A percentile compares a stretch with the other conserved stretches of the same genome.
These are phyloP conservation scores for Thymelicus acteon DNA, from an alignment of 2,888 invertebrate species.

Conservation along the genomic window DNA sequence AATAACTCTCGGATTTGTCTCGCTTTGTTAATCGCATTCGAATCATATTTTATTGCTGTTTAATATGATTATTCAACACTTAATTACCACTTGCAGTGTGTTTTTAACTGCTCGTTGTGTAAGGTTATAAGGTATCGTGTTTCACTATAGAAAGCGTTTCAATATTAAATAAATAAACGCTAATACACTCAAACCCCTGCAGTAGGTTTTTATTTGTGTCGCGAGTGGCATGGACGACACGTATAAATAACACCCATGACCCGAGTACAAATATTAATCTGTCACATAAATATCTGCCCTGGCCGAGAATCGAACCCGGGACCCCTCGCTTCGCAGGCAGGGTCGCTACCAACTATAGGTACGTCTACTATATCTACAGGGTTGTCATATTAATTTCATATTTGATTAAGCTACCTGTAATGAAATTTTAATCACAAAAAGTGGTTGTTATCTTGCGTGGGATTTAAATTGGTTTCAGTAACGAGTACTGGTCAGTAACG, in stretches of 20 bases:
- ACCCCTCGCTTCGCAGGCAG: too few species aligned
- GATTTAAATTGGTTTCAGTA: slow-evolving; percentile 62
- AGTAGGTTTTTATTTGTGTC: too few species aligned
- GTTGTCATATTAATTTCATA: neutral
- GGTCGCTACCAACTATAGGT: too few species aligned
- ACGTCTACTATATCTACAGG: too few species aligned
- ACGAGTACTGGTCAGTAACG: slow-evolving; percentile 56
- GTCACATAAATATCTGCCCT: too few species aligned
- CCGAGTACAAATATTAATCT: too few species aligned
- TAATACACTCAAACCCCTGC: too few species aligned
- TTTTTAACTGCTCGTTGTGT: slow-evolving; percentile 11
- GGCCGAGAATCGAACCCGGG: too few species aligned
- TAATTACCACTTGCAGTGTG: slow-evolving; percentile 39
- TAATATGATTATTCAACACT: slow-evolving; percentile 63
- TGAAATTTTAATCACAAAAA: slow-evolving; percentile 19
- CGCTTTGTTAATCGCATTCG: slow-evolving; percentile 65
- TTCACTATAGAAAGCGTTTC: neutral
- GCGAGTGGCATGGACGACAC: too few species aligned
- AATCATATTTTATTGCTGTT: slow-evolving; percentile 61
- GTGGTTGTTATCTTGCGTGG: slow-evolving; percentile 53
- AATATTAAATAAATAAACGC: too few species aligned
- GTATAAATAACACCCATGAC: too few species aligned
- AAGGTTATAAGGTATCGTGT: slow-evolving; percentile 11
- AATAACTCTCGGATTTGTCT: slow-evolving; percentile 62
- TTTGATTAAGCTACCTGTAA: neutral